Conservation (phyloP, 2,888 invertebrate species). For the Oithona nana region DNA sequence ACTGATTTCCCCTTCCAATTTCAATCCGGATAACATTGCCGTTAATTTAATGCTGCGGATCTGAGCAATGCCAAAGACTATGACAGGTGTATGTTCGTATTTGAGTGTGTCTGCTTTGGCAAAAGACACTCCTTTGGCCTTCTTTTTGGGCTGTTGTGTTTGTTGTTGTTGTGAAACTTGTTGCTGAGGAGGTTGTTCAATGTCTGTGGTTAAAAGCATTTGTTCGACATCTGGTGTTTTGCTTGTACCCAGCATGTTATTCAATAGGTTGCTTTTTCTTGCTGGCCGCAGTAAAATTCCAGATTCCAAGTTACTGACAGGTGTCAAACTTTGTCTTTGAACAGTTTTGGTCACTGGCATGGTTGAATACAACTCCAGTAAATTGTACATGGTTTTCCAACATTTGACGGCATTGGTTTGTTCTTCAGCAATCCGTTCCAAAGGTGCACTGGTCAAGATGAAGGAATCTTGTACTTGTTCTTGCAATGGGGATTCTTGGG, state of each 20-base stretch:
- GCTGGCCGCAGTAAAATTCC: neutral
- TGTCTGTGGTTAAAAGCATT: neutral
- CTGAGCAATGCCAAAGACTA: constrained; percentile 64
- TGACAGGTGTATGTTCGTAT: constrained; percentile 23
- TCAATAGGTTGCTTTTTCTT: neutral
- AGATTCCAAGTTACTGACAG: neutral
- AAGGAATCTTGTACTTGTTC: constrained; percentile 16
- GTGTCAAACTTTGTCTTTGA: constrained; percentile 23
- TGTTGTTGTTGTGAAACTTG: neutral
- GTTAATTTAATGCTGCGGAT: constrained; percentile 66
- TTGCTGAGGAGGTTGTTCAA: neutral
- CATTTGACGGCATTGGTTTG: constrained; percentile 46
- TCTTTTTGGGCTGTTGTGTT: neutral
- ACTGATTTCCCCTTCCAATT: constrained; percentile 81
- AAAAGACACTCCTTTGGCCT: constrained; percentile 14
- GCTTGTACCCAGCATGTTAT: neutral
- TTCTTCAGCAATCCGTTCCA: constrained; percentile 20
- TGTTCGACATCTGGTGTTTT: constrained; percentile 13
- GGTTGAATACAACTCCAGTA: constrained; percentile 76
- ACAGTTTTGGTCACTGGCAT: constrained; percentile 89
- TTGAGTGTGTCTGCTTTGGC: constrained; percentile 18
- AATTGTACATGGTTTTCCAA: constrained; percentile 82
- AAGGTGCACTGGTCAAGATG: constrained; percentile 9
- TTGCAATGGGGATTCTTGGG: constrained; percentile 5
- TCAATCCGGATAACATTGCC: constrained; percentile 77